Percentiles rank a stretch among this genome's conserved stretches.
phyloP scores from a whole-genome alignment of 2,888 invertebrate genomes.

The Leptura quadrifasciata region DNA sequence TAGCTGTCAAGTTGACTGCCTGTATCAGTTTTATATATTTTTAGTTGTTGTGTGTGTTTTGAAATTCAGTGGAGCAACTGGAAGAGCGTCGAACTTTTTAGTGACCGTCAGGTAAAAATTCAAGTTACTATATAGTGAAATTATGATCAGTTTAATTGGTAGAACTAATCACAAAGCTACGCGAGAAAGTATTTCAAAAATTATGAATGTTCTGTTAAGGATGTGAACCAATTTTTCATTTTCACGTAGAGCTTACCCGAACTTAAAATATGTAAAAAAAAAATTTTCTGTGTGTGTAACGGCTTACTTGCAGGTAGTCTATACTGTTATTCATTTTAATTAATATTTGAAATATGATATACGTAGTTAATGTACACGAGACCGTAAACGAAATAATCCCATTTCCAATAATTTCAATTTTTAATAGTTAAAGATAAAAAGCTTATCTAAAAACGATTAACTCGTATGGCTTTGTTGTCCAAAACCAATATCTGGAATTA shows the following conservation, averaged over 20 bases:
- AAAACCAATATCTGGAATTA: no score
- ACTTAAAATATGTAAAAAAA: no score
- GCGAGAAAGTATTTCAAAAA: no score
- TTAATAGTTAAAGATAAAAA: not conserved
- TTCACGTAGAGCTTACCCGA: no score
- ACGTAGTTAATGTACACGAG: not conserved
- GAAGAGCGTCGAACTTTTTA: slow-evolving; percentile 79
- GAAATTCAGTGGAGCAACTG: slow-evolving; percentile 79
- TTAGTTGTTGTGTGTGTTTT: slow-evolving; percentile 76
- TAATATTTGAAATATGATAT: not conserved
- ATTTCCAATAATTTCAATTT: not conserved
- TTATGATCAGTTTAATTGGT: not conserved
- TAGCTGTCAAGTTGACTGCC: slow-evolving; percentile 77
- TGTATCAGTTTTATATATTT: slow-evolving; percentile 76
- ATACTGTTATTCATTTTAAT: not conserved
- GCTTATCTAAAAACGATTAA: no score
- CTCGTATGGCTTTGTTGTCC: no score
- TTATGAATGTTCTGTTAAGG: not conserved
- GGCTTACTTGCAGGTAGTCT: not conserved
- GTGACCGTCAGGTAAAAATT: slow-evolving; percentile 76
- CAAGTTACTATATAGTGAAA: not conserved
- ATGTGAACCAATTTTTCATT: not conserved
- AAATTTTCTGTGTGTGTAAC: no score
- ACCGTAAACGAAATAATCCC: not conserved
- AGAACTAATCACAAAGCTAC: no score